phyloP scores from a whole-genome alignment of 1,140 invertebrate genomes.

The Chionoecetes opilio region DNA sequence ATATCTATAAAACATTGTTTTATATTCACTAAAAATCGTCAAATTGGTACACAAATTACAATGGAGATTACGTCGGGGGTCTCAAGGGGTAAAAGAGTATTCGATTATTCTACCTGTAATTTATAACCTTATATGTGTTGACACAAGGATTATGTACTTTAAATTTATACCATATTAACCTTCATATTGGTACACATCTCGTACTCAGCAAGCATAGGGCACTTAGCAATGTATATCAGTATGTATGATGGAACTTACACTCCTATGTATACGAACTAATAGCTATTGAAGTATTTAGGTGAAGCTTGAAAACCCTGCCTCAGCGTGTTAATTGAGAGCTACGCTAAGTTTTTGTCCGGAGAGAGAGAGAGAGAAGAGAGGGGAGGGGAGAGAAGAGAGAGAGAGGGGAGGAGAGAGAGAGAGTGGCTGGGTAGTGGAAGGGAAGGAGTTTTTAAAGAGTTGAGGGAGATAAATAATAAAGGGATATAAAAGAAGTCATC shows the following conservation, averaged over 20 bases:
- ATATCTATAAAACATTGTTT: too few relatives aligned
- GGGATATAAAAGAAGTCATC: background rate
- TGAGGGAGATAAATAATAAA: background rate
- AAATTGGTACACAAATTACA: too few relatives aligned
- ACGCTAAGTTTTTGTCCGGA: background rate
- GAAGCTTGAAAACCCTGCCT: background rate
- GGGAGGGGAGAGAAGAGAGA: background rate
- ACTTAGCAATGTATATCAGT: background rate
- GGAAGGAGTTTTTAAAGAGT: background rate
- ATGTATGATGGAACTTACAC: conserved; percentile 19
- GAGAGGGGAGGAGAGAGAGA: background rate
- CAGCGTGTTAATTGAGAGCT: background rate
- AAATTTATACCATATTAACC: too few relatives aligned
- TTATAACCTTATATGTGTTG: too few relatives aligned
- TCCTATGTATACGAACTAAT: background rate
- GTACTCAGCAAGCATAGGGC: too few relatives aligned
- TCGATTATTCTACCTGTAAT: too few relatives aligned
- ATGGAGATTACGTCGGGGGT: too few relatives aligned
- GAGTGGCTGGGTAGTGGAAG: background rate
- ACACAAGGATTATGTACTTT: too few relatives aligned
- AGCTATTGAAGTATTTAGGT: background rate
- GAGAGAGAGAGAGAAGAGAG: background rate
- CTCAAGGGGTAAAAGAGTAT: too few relatives aligned
- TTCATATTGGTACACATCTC: too few relatives aligned
- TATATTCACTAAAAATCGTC: too few relatives aligned